Base-by-base conservation (phyloP, 2,797 vertebrate species). In the Helicolenus hilgendorfi region DNA sequence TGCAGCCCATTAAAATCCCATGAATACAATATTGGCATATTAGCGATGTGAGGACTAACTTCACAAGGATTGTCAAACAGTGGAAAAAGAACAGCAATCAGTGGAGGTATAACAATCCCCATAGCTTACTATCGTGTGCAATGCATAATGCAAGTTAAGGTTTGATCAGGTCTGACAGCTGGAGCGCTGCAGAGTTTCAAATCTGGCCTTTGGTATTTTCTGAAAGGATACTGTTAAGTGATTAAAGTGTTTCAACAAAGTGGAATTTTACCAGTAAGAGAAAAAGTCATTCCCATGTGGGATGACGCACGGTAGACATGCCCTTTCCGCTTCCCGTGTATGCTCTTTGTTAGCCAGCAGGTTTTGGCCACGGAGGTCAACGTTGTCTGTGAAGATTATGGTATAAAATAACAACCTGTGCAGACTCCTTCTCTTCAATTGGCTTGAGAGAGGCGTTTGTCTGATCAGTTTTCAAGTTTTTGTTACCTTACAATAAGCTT, bases 211-310 rank as follows among this genome's bases (percentile, higher is more conserved):
- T 0, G 31, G 68, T 77, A 8, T 74, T 70, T 67, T 74, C 29
- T 72, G 10, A 77, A 59, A 79, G 22, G 64, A 85, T 56, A 20
- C 33, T 84, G 45, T 77, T 65, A 78, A 78, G 71, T 88, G 72
- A 88, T 84, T 70, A 62, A 80, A 92, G 80, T 82, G 81, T 68
- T 92, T 80, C 26, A 85, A 60, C 56, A 75, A 86, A 84, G 63
- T 75, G 64, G 59, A 84, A 77, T 72, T 87, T 81, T 27, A 67
- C 29, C 74, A 87, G 71, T 18, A 73, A 59, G 27, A 85, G 38
- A 7, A 56, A 59, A 83, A 27, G 68, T 77, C 27, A 81, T 72
- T 86, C 90, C 81, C 69, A n/a, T 14, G 83, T 63, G 89, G 69
- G 18, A 88, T 88, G 84, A 93, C 65, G 60, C 55, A 90, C 0